Evolutionary conservation across 2,888 invertebrate genomes (phyloP), one percentile per base, ranked within the genome.

Genomic region (Cheilosia impressa): DNA sequence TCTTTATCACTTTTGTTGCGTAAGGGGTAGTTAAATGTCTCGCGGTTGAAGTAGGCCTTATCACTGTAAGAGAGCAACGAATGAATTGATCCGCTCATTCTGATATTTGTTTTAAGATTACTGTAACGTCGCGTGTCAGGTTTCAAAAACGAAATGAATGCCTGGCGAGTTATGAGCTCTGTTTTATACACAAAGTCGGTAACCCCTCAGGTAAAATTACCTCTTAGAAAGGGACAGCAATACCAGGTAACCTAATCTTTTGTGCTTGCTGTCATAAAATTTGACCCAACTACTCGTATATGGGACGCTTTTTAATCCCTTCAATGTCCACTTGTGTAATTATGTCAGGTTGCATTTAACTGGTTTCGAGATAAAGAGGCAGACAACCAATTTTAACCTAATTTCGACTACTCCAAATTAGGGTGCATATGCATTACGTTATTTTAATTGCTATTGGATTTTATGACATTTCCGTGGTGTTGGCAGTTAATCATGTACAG

Each of bases 21-120:
- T 22, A 38, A 41, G 4, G 34, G 15, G 27, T n/a, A 24, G 7
- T 24, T 27, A 24, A 13, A 60, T 2, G 27, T 0, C 15, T 60
- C 38, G 2, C 68, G 53, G 45, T 50, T 79, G 9, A 22, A 45
- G 3, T 53, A 15, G 2, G 47, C 27, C 27, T 27, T 27, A 4
- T 27, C 27, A 31, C 43, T 57, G 17, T 55, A 55, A 0, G 77
- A 58, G 5, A 55, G 24, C 4, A 83, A 17, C 5, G 72, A 62
- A 7, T 73, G 38, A 17, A 83, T 45, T 9, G 79, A 69, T 31
- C 63, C 73, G 79, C 79, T 83, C 83, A 83, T 83, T 62, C 63
- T 73, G 17, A 19, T 5, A 5, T 4, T 47, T 10, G 2, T 10
- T 58, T 47, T 31, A n/a, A 57, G 57, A 15, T 19, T 27, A n/a